Percentiles rank a stretch among this genome's conserved stretches.
Evolutionary conservation across 2,113 vertebrate genomes (phyloP).

Genomic region (Callionymus lyra): DNA sequence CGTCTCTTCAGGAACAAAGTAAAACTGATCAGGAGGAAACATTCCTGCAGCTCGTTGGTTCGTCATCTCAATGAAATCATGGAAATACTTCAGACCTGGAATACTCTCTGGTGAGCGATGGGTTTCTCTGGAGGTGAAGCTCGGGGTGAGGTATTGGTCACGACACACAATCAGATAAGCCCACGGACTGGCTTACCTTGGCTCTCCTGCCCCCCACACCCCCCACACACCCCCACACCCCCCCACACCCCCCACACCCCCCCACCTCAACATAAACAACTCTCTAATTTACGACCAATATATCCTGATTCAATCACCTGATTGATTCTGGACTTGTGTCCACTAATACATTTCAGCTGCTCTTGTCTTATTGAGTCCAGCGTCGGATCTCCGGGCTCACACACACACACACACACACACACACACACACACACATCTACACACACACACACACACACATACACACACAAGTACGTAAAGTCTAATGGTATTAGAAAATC

Average conservation of each 20-base stretch:
- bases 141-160: constrained; percentile 28
- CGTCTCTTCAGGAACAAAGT: too few relatives aligned
- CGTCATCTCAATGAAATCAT: too few relatives aligned
- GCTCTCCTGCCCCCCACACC: constrained; percentile 32
- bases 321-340: constrained; percentile 96
- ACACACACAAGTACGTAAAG: constrained; percentile 26
- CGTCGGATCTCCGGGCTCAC: constrained; percentile 46
- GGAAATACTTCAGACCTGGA: too few relatives aligned
- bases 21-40: too few relatives aligned
- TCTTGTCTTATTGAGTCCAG: constrained; percentile 87
- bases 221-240: constrained; percentile 23
- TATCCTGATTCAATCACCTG: constrained; percentile 93
- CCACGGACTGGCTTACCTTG: constrained; percentile 45
- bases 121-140: constrained; percentile 41
- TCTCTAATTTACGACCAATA: constrained; percentile 67
- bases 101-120: too few relatives aligned
- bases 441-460: constrained; percentile 3
- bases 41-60: too few relatives aligned
- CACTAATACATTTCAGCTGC: constrained; percentile 91
- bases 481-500: constrained; percentile 94
- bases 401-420: constrained; percentile 20
- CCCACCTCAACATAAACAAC: constrained; percentile 58
- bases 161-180: constrained; percentile 54
- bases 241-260: constrained; percentile 23
- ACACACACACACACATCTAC: constrained; percentile 16